These are phyloP conservation scores for Lordiphosa clarofinis DNA, from an alignment of 1,140 invertebrate genomes.

Conservation along the genomic window DNA sequence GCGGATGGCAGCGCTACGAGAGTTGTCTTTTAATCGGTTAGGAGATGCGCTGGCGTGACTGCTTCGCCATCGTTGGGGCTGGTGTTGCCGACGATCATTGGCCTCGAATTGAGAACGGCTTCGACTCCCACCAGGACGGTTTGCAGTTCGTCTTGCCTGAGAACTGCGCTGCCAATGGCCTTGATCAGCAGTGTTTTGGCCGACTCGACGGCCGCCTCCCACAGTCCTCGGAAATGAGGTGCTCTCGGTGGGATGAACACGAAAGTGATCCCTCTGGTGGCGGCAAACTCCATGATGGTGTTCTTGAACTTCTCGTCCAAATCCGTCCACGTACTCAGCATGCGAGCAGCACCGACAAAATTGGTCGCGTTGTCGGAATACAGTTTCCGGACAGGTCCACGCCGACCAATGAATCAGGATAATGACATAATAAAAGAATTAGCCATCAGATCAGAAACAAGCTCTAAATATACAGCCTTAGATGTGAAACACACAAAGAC, in stretches of 20 bases:
- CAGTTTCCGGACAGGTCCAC: slow-evolving; percentile 29
- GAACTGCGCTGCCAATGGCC: not conserved
- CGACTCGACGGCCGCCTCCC: slow-evolving; percentile 18
- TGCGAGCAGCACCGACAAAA: slow-evolving; percentile 48
- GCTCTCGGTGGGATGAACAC: too few species aligned
- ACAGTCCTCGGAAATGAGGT: slow-evolving; percentile 23
- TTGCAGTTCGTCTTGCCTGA: not conserved
- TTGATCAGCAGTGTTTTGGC: slow-evolving; percentile 2
- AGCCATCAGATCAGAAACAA: slow-evolving; percentile 33
- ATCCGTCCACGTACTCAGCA: slow-evolving; percentile 16
- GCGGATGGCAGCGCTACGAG: too few species aligned
- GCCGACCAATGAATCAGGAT: slow-evolving; percentile 31
- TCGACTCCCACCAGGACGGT: not conserved
- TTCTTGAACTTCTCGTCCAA: not conserved
- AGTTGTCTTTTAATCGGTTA: too few species aligned
- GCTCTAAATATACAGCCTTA: slow-evolving; percentile 63
- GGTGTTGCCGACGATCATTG: too few species aligned
- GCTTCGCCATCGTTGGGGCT: too few species aligned
- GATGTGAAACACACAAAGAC: slow-evolving; percentile 43
- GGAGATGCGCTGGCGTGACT: too few species aligned
- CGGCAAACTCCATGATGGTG: not conserved
- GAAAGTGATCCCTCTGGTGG: too few species aligned
- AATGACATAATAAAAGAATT: slow-evolving; percentile 33
- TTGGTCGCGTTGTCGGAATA: slow-evolving; percentile 71
- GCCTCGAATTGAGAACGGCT: not conserved